Percentiles rank a stretch among this genome's conserved stretches.
Evolutionary conservation across 92 coral and sea anemone species (phyloP).

Genomic region (Porites lobata): DNA sequence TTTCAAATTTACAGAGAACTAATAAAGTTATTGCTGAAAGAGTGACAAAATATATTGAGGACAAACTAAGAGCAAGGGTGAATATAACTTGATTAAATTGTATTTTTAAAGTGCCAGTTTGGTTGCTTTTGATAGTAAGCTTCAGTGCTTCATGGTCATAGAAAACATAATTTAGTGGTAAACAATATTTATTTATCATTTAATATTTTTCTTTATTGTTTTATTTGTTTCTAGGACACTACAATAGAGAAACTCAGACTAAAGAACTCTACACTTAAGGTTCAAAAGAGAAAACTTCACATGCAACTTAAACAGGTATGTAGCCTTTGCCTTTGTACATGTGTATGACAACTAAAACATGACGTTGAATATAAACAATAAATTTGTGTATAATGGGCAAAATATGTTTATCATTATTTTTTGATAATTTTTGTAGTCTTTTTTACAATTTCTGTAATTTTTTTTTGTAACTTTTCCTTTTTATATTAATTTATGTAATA

Average conservation of each 20-base stretch:
- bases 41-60: slow-evolving; percentile 97
- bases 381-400: too few species aligned
- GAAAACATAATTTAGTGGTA: background rate
- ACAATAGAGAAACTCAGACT: slow-evolving; percentile 94
- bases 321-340: too few species aligned
- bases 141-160: background rate
- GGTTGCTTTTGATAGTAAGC: too few species aligned
- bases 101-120: too few species aligned
- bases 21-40: slow-evolving; percentile 96
- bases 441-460: too few species aligned
- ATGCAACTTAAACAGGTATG: slow-evolving; percentile 97
- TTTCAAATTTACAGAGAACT: slow-evolving; percentile 82
- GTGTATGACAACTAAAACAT: background rate
- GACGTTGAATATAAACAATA: too few species aligned
- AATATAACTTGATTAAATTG: slow-evolving; percentile 12
- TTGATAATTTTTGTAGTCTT: too few species aligned
- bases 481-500: too few species aligned
- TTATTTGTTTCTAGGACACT: slow-evolving; percentile 77
- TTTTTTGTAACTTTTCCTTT: too few species aligned
- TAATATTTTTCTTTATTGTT: background rate
- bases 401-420: background rate
- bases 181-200: background rate
- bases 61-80: slow-evolving; percentile 96
- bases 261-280: slow-evolving; percentile 95
- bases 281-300: slow-evolving; percentile 95